A percentile compares a stretch with the other conserved stretches of the same genome.
phyloP scores from a whole-genome alignment of 2,888 invertebrate species.

The Drosophila rubida region DNA sequence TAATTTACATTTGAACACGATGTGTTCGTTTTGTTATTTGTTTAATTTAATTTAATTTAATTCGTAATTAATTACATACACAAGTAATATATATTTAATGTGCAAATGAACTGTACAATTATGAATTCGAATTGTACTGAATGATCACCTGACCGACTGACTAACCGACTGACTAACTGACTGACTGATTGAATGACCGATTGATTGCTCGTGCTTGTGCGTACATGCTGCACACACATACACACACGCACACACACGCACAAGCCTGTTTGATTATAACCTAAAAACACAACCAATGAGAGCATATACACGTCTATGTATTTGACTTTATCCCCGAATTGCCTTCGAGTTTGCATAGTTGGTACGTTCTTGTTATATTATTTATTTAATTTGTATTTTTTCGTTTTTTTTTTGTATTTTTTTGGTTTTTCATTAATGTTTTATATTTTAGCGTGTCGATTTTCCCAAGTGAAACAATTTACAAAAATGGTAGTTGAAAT shows the following conservation, averaged over 20 bases:
- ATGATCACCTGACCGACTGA: slow-evolving; percentile 34
- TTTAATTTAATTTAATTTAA: slow-evolving; percentile 24
- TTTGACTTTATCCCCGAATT: slow-evolving; percentile 61
- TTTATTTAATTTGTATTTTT: slow-evolving; percentile 35
- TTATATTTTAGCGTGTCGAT: slow-evolving; percentile 80
- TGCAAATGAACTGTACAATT: slow-evolving; percentile 75
- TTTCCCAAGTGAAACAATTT: slow-evolving; percentile 80
- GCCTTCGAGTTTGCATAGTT: slow-evolving; percentile 55
- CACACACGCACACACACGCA: slow-evolving; percentile 46
- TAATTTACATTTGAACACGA: slow-evolving; percentile 60
- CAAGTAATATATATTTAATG: slow-evolving; percentile 46
- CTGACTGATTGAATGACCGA: slow-evolving; percentile 58
- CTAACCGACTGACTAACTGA: slow-evolving; percentile 34
- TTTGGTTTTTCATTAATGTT: slow-evolving; percentile 43
- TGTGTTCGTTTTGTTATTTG: slow-evolving; percentile 11
- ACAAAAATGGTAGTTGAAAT: slow-evolving; percentile 71
- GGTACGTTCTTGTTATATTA: slow-evolving; percentile 53
- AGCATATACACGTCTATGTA: slow-evolving; percentile 83
- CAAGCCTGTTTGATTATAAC: slow-evolving; percentile 76
- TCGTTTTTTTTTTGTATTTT: slow-evolving; percentile 30
- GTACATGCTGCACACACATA: slow-evolving; percentile 17
- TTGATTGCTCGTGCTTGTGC: slow-evolving; percentile 47
- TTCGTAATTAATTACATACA: slow-evolving; percentile 16
- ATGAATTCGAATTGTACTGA: slow-evolving; percentile 45
- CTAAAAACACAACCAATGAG: slow-evolving; percentile 85